These are phyloP conservation scores for Lithophane ornitopus DNA, from an alignment of 2,888 invertebrate species.

Conservation along the genomic window DNA sequence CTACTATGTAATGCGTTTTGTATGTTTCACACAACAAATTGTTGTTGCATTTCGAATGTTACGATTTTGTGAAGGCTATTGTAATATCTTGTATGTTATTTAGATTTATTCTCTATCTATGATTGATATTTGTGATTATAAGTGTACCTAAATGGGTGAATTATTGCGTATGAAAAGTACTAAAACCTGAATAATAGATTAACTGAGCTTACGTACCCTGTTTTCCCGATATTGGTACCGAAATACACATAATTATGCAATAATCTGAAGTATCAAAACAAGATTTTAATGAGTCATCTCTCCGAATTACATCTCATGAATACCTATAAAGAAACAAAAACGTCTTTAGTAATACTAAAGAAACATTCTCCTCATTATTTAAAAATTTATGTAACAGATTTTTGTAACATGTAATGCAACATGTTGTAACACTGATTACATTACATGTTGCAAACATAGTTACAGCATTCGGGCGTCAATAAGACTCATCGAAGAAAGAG, in stretches of 20 bases:
- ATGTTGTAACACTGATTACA: constrained; percentile 9
- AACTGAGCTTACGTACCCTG: background rate
- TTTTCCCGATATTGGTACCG: constrained; percentile 16
- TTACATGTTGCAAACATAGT: background rate
- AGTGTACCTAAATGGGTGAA: background rate
- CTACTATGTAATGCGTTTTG: constrained; percentile 3
- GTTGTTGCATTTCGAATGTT: background rate
- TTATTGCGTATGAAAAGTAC: background rate
- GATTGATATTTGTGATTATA: background rate
- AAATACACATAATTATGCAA: constrained; percentile 1
- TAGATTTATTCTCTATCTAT: background rate
- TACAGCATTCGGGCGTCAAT: background rate
- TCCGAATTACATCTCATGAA: constrained; percentile 11
- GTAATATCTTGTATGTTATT: background rate
- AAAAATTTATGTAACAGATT: constrained; percentile 12
- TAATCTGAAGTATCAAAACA: constrained; percentile 9
- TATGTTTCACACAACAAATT: constrained; percentile 1
- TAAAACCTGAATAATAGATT: background rate
- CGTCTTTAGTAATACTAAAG: background rate
- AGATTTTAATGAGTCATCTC: constrained; percentile 22
- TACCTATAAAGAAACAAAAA: constrained; percentile 6
- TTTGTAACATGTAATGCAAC: constrained; percentile 27
- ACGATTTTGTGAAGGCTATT: background rate
- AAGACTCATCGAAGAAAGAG: background rate
- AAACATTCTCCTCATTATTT: constrained; percentile 3